Conservation (phyloP, 2,113 vertebrate species). For the Mastomys natalensis region DNA sequence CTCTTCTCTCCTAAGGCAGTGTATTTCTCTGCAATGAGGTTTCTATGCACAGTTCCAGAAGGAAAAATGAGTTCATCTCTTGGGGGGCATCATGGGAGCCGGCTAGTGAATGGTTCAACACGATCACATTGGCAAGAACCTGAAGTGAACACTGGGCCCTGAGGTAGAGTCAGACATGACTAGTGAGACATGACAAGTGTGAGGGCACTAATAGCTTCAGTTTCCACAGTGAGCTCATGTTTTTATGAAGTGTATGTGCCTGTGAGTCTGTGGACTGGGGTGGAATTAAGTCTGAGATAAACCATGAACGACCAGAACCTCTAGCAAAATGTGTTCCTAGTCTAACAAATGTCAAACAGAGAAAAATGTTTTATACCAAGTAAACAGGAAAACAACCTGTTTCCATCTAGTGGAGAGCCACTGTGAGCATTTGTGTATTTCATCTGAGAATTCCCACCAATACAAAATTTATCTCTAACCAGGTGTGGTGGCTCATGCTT, state of each 20-base stretch:
- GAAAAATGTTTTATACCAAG: neutral
- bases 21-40: neutral
- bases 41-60: neutral
- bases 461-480: neutral
- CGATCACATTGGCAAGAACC: neutral
- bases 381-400: constrained; percentile 45
- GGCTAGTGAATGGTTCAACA: neutral
- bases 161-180: neutral
- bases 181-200: constrained; percentile 14
- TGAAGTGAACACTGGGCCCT: neutral
- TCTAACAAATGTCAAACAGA: constrained; percentile 60
- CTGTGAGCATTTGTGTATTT: constrained; percentile 41
- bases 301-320: neutral
- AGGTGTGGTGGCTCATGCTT: neutral
- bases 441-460: neutral
- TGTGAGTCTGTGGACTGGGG: neutral
- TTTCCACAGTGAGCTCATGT: neutral
- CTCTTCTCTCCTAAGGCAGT: neutral
- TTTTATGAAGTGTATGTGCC: neutral
- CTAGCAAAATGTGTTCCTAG: neutral
- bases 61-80: neutral
- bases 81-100: neutral
- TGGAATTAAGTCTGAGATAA: neutral
- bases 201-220: neutral
- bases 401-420: constrained; percentile 22